These are phyloP conservation scores for Telmatherina bonti DNA, from an alignment of 2,797 vertebrate species.

Conservation along the genomic window DNA sequence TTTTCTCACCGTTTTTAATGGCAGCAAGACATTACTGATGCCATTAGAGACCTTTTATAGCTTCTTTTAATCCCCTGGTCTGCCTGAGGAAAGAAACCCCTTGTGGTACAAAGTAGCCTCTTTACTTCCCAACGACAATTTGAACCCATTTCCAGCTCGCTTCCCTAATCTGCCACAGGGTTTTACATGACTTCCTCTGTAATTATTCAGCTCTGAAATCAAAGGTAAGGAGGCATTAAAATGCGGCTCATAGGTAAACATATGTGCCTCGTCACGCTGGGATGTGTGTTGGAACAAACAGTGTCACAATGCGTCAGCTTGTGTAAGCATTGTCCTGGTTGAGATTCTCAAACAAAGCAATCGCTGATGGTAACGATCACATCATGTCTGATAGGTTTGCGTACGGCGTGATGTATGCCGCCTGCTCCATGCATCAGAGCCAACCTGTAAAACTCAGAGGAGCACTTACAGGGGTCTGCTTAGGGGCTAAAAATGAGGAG, in stretches of 20 bases:
- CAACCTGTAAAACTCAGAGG: constrained; percentile 76
- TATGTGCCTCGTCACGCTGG: constrained; percentile 85
- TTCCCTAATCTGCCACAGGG: constrained; percentile 92
- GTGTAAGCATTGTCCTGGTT: constrained; percentile 15
- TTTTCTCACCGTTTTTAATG: constrained; percentile 95
- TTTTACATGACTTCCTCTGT: constrained; percentile 84
- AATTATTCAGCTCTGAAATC: constrained; percentile 78
- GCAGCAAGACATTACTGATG: constrained; percentile 96
- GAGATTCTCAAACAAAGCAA: constrained; percentile 49
- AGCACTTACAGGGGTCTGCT: constrained; percentile 76
- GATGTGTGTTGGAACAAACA: constrained; percentile 71
- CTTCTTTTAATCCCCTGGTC: constrained; percentile 93
- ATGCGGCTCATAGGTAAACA: constrained; percentile 87
- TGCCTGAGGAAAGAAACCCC: constrained; percentile 91
- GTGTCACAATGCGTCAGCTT: constrained; percentile 21
- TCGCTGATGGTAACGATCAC: constrained; percentile 38
- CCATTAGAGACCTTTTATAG: constrained; percentile 96
- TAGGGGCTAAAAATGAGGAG: constrained; percentile 78
- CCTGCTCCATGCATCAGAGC: constrained; percentile 76
- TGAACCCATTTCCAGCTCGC: constrained; percentile 95
- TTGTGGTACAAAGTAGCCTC: constrained; percentile 93
- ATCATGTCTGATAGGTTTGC: constrained; percentile 56
- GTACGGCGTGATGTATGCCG: constrained; percentile 34
- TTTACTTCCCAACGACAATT: constrained; percentile 94
- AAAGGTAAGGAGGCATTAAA: constrained; percentile 73